Evolutionary conservation across 2,113 vertebrate genomes (phyloP).

Genomic region (Mystacornis crossleyi): DNA sequence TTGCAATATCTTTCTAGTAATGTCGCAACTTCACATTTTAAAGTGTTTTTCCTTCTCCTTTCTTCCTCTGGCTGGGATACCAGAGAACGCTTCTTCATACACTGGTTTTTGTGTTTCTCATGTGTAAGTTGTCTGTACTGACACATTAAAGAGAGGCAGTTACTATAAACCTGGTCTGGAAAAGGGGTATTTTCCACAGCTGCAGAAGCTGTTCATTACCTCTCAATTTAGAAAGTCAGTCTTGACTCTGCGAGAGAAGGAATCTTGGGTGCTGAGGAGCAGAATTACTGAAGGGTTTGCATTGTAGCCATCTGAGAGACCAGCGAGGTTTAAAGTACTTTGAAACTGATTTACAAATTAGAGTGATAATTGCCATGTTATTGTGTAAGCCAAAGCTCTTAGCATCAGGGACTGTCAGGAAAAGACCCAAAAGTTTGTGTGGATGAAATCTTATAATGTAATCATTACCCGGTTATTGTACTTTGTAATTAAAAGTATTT

Average conservation of each 20-base stretch:
- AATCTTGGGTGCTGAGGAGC: not conserved
- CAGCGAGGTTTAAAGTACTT: not conserved
- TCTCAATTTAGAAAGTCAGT: not conserved
- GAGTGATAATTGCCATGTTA: not conserved
- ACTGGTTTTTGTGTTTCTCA: not conserved
- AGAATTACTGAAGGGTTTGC: not conserved
- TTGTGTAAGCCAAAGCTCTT: not conserved
- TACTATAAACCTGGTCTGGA: not conserved
- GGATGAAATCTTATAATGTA: accelerated
- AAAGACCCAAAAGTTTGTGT: not conserved
- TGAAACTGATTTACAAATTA: not conserved
- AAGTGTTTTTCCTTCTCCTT: not conserved
- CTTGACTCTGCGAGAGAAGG: not conserved
- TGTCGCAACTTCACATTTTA: not conserved
- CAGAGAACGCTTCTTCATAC: not conserved
- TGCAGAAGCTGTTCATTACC: not conserved
- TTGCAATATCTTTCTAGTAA: not conserved
- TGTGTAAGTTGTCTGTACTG: not conserved
- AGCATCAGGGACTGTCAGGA: not conserved
- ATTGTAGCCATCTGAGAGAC: not conserved
- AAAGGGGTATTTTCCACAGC: not conserved
- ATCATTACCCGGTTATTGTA: not conserved
- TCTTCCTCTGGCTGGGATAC: not conserved
- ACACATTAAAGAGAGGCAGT: not conserved
- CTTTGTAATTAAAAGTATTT: not conserved